Evolutionary conservation across 2,888 invertebrate genomes (phyloP), one percentile per base, ranked within the genome.

Genomic region (Podotricha telesiphe): DNA sequence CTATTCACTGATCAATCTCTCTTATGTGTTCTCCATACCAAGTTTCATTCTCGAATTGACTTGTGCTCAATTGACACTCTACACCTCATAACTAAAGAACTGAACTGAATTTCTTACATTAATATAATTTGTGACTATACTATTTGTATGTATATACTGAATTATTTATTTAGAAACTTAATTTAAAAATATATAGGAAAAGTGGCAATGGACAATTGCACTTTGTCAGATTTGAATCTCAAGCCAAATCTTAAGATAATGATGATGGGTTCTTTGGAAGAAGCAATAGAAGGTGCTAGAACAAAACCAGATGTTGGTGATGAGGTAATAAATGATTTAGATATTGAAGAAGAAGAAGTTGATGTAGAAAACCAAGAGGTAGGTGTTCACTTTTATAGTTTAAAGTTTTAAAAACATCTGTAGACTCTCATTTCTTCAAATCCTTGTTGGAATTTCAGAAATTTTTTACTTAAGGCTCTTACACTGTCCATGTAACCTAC

Each of bases 201-300:
- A 93, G 94, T 95, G 61, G 96, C 98, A 0, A 94, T 95, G 59
- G 97, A 98, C 86, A 96, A 96, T 76, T 95, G 95, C 76, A 94
- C 94, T 58, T 89, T 99, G n/a, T 94, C 95, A 0, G 94, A 95
- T 62, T 84, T 98, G 71, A 96, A 96, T 78, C 88, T 99, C 37
- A 98, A 98, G 83, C 95, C 96, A 0, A 97, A 97, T 67, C 96
- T 97, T 75, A 98, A 98, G 87, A 94, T 99, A 13, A 98, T 99
- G 98, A 96, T 99, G 96, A 98, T 99, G 95, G 99, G 99, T 0
- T 98, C 98, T 0, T 92, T 97, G 2, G 99, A 99, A 83, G 97
- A 98, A 78, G 98, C 97, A 66, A 98, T 98, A 79, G 96, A 96
- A 51, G 96, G 96, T 80, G 97, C 96, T 0, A 95, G 95, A 79